Evolutionary conservation across 2,797 vertebrate genomes (phyloP), one percentile per base, ranked within the genome.

Genomic region (Scomberomorus guttatus): DNA sequence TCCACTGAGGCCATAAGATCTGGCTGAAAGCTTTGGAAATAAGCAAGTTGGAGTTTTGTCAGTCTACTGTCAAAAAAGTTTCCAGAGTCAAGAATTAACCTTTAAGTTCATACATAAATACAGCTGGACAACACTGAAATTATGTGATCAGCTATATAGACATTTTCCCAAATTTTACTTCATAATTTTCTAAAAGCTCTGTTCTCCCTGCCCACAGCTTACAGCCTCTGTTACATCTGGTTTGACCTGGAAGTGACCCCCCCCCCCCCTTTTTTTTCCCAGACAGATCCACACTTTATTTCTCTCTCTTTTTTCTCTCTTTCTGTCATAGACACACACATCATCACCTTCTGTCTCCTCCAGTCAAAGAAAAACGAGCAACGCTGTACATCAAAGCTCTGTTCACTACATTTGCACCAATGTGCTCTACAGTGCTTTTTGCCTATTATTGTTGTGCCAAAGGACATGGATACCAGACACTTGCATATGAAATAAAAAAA

Each of bases 321-420:
- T 63, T 77, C 20, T 54, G 32, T 82, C 68, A 55, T 63, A 76
- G 74, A 79, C 67, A 80, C 78, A 80, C 68, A 67, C 80, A 77
- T 15, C 71, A 76, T 79, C 70, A 78, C 73, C 79, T 68, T 77
- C 50, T 0, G 29, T 82, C 63, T 84, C 59, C 60, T 80, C 59
- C 63, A 77, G 67, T 79, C 50, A 34, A 63, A 52, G 58, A 34
- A 77, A 80, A 86, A 88, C 74, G 25, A 71, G 60, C 56, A 48
- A 51, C 32, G 17, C 66, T 64, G 66, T 52, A 79, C 89, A 89
- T 92, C 89, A 92, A 91, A 94, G 90, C 89, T 63, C 54, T 46
- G 72, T 42, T 87, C 82, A 37, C 75, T 78, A 57, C 77, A 65
- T 86, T 87, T 63, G 37, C 75, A 84, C 75, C 2, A 56, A 80